phyloP scores from a whole-genome alignment of 2,797 vertebrate species.

The Spondyliosoma cantharus region DNA sequence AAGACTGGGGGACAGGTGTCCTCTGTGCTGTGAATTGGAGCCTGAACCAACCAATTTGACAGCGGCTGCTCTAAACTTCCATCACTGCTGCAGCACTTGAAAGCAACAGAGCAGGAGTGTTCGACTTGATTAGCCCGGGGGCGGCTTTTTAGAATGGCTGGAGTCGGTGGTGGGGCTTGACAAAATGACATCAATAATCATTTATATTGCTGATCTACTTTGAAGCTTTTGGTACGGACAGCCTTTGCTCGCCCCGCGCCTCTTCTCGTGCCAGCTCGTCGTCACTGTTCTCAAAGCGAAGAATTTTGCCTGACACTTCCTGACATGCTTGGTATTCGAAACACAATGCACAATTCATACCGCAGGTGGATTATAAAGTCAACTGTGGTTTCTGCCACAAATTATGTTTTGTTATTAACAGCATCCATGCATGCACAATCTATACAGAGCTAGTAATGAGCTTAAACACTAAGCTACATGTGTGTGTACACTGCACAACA shows the following conservation, averaged over 20 bases:
- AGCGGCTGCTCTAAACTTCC: slow-evolving; percentile 44
- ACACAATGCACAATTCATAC: slow-evolving; percentile 40
- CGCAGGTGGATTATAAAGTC: slow-evolving; percentile 32
- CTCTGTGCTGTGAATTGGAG: slow-evolving; percentile 34
- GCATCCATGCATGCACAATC: slow-evolving; percentile 11
- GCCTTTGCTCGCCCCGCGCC: slow-evolving; percentile 16
- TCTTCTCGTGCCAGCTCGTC: slow-evolving; percentile 42
- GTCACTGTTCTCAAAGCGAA: slow-evolving; percentile 49
- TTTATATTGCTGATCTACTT: slow-evolving; percentile 52
- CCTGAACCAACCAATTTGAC: slow-evolving; percentile 63
- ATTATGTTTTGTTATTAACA: slow-evolving; percentile 14
- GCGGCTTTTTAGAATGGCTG: slow-evolving; percentile 25
- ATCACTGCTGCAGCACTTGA: slow-evolving; percentile 43
- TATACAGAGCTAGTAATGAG: slow-evolving; percentile 10
- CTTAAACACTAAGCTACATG: slow-evolving; percentile 10
- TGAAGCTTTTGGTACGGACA: slow-evolving; percentile 50
- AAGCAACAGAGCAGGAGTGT: slow-evolving; percentile 45
- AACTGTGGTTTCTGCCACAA: slow-evolving; percentile 15
- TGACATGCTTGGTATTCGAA: slow-evolving; percentile 50
- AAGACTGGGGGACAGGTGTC: slow-evolving; percentile 39
- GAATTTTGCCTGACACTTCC: slow-evolving; percentile 26
- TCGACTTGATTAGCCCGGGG: slow-evolving; percentile 42
- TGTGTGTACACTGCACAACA: not conserved
- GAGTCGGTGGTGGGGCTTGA: slow-evolving; percentile 19
- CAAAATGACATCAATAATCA: slow-evolving; percentile 50